Evolutionary conservation across 2,113 vertebrate genomes (phyloP).

Genomic region (Mus pahari): DNA sequence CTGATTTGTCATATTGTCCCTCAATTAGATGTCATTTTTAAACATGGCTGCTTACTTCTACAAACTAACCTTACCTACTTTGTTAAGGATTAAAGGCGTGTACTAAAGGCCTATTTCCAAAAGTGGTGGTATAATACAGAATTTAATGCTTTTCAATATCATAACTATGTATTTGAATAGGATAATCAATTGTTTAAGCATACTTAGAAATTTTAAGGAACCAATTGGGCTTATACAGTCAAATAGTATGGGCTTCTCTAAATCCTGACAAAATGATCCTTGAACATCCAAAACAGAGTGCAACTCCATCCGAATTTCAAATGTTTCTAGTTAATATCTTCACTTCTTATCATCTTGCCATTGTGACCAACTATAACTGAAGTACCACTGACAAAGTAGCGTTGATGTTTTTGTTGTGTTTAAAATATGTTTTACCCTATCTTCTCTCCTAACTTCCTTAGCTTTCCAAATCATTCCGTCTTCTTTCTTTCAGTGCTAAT

Average conservation of each 20-base stretch:
- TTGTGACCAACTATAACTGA: conserved; percentile 78
- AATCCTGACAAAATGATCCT: conserved; percentile 42
- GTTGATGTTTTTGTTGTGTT: conserved; percentile 69
- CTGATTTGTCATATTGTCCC: too few species aligned
- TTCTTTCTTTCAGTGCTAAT: neutral
- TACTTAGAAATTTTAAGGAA: conserved; percentile 27
- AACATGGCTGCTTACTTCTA: too few species aligned
- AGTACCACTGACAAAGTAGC: conserved; percentile 79
- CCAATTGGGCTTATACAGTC: conserved; percentile 1
- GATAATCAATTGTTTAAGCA: conserved; percentile 29
- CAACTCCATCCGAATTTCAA: conserved; percentile 89
- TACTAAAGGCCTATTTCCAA: neutral
- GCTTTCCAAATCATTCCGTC: conserved; percentile 28
- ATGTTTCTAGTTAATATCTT: conserved; percentile 88
- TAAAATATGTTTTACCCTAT: conserved; percentile 61
- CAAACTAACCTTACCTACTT: too few species aligned
- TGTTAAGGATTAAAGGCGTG: too few species aligned
- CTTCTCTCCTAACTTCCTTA: conserved; percentile 31
- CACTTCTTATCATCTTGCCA: conserved; percentile 77
- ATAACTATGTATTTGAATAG: conserved; percentile 32
- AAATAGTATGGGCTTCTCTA: neutral
- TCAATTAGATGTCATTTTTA: too few species aligned
- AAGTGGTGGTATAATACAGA: conserved; percentile 12
- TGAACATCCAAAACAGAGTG: conserved; percentile 26
- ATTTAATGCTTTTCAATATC: conserved; percentile 27